Base-by-base conservation (phyloP, 2,888 invertebrate genomes). In the Agriopis aurantiaria region DNA sequence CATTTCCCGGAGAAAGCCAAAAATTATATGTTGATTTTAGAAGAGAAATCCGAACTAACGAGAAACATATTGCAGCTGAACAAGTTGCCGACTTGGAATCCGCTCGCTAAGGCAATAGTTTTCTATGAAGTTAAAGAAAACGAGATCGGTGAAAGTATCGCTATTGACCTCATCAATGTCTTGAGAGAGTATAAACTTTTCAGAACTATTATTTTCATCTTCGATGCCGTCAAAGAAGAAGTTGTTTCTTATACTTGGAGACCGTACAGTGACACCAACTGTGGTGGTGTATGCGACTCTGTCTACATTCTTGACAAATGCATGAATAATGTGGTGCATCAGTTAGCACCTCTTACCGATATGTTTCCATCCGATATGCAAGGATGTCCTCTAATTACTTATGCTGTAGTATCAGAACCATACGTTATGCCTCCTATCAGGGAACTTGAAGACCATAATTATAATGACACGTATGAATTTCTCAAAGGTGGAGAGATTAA, bases 1-100 rank as follows among this genome's bases (percentile, higher is more conserved):
- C 94, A 94, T 85, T 95, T 95, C 75, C 93, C 91, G 17, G 95
- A 95, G 85, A 94, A 92, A 86, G 95, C 95, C 68, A 94, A 95
- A 86, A 95, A 95, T 88, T 95, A 95, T 84, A 91, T 95, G 92
- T 85, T 95, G 85, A 91, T 95, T 85, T 86, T 95, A 74, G 93
- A 95, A 84, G 89, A 92, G 73, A 91, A 91, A 85, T 85, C 87
- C 56, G 94, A 95, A 79, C 82, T 95, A 53, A 85, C 80, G 74
- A 87, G 91, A 77, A 92, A 94, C 82, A 92, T 95, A 82, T 78
- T 90, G 73, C 92, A 93, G 80, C 82, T 95, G 75, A 91, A 91
- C 74, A 91, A 89, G 80, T 85, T 95, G 67, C 95, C 95, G 10
- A 91, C 93, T 74, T 95, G 95, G 94, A 95, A 95, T 83, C 95